Evolutionary conservation across 2,113 vertebrate species (phyloP).

Genomic region (Sakesphorus luctuosus): DNA sequence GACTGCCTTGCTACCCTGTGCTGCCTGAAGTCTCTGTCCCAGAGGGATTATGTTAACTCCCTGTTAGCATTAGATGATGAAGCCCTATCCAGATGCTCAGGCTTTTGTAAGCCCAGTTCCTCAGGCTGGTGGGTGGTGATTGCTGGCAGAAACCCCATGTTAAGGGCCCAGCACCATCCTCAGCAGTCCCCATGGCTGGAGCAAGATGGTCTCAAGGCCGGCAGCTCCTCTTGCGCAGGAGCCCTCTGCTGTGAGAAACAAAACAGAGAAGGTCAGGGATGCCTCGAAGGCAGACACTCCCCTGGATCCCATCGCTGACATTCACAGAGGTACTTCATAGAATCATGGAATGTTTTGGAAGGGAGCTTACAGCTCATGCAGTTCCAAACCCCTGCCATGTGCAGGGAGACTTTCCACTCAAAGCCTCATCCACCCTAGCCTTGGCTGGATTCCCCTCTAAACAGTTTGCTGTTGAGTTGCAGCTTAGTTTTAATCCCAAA

Average conservation of each 20-base stretch:
- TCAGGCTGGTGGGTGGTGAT: background rate
- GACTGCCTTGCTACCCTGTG: rapidly evolving
- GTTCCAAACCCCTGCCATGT: background rate
- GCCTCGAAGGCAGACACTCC: background rate
- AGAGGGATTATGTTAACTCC: no score
- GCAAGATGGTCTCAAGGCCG: background rate
- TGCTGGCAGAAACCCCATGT: background rate
- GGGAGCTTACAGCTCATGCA: background rate
- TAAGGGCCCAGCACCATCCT: rapidly evolving
- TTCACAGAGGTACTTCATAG: background rate
- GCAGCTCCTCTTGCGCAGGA: background rate
- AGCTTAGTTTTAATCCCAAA: background rate
- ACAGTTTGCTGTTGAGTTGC: background rate
- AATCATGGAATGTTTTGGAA: background rate
- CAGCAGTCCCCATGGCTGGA: background rate
- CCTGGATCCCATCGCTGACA: background rate
- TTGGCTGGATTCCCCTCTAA: background rate
- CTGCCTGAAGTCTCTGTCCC: background rate
- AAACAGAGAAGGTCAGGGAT: background rate
- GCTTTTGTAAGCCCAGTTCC: background rate
- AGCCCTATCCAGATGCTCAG: background rate
- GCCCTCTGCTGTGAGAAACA: background rate
- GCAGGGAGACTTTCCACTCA: background rate
- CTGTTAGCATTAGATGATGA: background rate
- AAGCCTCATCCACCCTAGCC: background rate